A percentile compares a stretch with the other conserved stretches of the same genome.
Conservation (phyloP, 2,797 vertebrate species). For the Acipenser ruthenus region DNA sequence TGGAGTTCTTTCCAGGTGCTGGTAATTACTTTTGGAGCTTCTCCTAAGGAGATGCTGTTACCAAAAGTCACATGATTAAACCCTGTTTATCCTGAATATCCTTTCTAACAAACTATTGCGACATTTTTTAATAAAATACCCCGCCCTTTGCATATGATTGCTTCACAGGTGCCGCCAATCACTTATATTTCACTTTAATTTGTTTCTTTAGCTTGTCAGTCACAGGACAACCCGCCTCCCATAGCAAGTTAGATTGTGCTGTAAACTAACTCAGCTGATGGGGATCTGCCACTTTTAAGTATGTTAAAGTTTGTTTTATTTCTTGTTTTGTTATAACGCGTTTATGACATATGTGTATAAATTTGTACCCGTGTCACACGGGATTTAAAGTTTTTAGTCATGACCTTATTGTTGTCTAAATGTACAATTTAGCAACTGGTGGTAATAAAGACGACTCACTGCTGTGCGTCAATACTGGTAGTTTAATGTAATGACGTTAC, state of each 20-base stretch:
- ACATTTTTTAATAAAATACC: too few relatives aligned
- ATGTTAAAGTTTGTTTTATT: slow-evolving; percentile 38
- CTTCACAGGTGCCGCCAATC: too few relatives aligned
- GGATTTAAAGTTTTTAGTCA: background rate
- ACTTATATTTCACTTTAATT: too few relatives aligned
- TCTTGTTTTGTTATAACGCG: background rate
- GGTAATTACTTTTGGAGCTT: too few relatives aligned
- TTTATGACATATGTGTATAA: background rate
- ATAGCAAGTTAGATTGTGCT: slow-evolving; percentile 28
- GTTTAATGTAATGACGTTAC: too few relatives aligned
- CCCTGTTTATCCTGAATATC: too few relatives aligned
- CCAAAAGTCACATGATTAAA: too few relatives aligned
- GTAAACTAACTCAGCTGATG: slow-evolving; percentile 27
- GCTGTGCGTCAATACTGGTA: background rate
- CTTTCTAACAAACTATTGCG: too few relatives aligned
- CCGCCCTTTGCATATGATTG: too few relatives aligned
- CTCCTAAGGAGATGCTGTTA: too few relatives aligned
- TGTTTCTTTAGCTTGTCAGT: too few relatives aligned
- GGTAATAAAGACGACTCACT: background rate
- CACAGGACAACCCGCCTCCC: background rate
- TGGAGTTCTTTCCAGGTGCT: too few relatives aligned
- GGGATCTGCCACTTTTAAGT: slow-evolving; percentile 43
- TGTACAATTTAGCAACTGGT: background rate
- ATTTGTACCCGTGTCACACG: background rate
- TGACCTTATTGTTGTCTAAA: background rate